These are phyloP conservation scores for Melanerpes formicivorus DNA, from an alignment of 2,113 vertebrate genomes.

Conservation along the genomic window DNA sequence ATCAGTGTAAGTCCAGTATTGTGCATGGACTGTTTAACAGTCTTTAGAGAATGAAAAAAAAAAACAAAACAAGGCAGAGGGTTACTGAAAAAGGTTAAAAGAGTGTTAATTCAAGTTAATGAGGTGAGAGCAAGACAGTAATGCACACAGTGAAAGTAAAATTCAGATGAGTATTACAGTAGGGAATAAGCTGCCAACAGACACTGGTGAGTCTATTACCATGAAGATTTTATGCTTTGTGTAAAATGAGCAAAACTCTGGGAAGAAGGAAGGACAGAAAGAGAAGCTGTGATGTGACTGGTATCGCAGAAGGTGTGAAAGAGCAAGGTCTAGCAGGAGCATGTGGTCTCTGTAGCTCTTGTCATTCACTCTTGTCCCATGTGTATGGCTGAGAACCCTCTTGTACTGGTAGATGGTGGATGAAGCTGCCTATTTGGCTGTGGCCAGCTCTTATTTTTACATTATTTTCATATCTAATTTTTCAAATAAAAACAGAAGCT, in stretches of 20 bases:
- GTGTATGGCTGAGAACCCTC: not conserved
- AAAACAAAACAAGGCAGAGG: not conserved
- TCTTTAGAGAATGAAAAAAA: not conserved
- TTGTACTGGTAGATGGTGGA: not conserved
- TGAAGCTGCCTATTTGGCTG: not conserved
- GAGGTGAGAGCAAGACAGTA: conserved; percentile 25
- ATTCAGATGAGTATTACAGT: not conserved
- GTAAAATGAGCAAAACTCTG: not conserved
- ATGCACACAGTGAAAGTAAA: not conserved
- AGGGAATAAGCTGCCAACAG: not conserved
- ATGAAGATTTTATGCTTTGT: not conserved
- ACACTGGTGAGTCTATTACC: not conserved
- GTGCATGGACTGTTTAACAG: not conserved
- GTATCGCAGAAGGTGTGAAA: not conserved
- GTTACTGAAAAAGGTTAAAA: conserved; percentile 35
- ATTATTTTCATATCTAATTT: not conserved
- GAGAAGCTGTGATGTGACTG: not conserved
- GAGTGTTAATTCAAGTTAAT: conserved; percentile 34
- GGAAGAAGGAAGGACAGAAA: not conserved
- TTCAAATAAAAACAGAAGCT: not conserved
- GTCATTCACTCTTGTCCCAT: not conserved
- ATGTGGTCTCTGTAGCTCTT: not conserved
- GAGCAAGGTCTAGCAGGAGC: not conserved
- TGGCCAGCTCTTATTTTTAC: not conserved
- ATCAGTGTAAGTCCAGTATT: not conserved